phyloP scores from a whole-genome alignment of 2,888 invertebrate genomes.

The Campopleginae sp. region DNA sequence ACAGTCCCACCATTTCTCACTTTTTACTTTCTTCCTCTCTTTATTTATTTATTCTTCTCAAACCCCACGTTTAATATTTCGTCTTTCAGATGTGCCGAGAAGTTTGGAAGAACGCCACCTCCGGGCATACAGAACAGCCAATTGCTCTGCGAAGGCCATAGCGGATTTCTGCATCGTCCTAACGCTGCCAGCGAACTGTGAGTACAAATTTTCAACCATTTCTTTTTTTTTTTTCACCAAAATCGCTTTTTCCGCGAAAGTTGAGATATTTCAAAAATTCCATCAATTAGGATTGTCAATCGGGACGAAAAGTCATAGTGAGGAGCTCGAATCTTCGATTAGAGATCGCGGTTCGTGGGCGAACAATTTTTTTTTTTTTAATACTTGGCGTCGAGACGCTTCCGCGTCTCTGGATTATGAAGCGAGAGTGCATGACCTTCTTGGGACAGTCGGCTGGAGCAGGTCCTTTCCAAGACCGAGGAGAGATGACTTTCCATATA shows the following conservation, averaged over 20 bases:
- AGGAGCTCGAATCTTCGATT: too few relatives aligned
- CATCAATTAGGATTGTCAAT: too few relatives aligned
- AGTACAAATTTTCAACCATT: slow-evolving; percentile 68
- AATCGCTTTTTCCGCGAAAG: too few relatives aligned
- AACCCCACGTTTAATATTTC: slow-evolving; percentile 31
- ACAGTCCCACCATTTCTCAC: slow-evolving; percentile 49
- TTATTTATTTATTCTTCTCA: slow-evolving; percentile 32
- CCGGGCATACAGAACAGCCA: slow-evolving; percentile 75
- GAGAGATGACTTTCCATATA: slow-evolving; percentile 45
- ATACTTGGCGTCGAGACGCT: background rate
- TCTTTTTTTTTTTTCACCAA: background rate
- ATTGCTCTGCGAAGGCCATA: slow-evolving; percentile 78
- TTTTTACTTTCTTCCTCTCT: slow-evolving; percentile 12
- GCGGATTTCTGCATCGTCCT: slow-evolving; percentile 77
- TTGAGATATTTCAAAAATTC: too few relatives aligned
- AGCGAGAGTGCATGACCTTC: slow-evolving; percentile 76
- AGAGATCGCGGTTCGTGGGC: too few relatives aligned
- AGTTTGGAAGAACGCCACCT: slow-evolving; percentile 76
- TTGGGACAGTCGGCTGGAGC: slow-evolving; percentile 32
- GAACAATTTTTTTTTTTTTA: too few relatives aligned
- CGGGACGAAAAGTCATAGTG: too few relatives aligned
- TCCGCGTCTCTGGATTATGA: too few relatives aligned
- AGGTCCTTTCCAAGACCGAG: slow-evolving; percentile 56
- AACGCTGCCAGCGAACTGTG: slow-evolving; percentile 75
- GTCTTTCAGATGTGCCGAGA: slow-evolving; percentile 78